Conservation (phyloP, 1,140 invertebrate genomes). For the Drosophila melanica region DNA sequence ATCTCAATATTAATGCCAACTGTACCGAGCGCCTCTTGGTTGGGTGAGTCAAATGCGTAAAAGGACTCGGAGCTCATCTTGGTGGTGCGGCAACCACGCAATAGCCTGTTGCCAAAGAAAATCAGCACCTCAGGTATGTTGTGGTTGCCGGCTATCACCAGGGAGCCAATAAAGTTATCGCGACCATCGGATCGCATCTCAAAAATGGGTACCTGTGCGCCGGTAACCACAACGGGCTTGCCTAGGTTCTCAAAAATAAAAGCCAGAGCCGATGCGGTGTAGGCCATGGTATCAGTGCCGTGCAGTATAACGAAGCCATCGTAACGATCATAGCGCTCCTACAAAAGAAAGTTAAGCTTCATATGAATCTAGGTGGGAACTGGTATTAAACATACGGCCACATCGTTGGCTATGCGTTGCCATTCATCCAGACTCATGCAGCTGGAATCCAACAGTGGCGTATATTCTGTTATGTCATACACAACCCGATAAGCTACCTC, state of each 20-base stretch:
- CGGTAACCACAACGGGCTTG: conserved; percentile 97
- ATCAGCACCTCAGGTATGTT: conserved; percentile 96
- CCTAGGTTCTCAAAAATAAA: conserved; percentile 98
- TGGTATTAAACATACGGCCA: conserved; percentile 87
- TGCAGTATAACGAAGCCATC: conserved; percentile 98
- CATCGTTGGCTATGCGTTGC: conserved; percentile 93
- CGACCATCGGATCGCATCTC: conserved; percentile 94
- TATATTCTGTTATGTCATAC: conserved; percentile 94
- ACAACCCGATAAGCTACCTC: conserved; percentile 85
- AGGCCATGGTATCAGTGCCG: conserved; percentile 98
- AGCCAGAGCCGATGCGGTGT: conserved; percentile 96
- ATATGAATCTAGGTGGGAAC: not conserved
- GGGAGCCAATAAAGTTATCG: conserved; percentile 95
- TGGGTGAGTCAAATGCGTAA: conserved; percentile 95
- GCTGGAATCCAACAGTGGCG: conserved; percentile 94
- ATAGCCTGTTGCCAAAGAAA: conserved; percentile 94
- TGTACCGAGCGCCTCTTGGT: conserved; percentile 90
- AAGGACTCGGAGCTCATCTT: conserved; percentile 93
- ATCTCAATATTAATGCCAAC: conserved; percentile 91
- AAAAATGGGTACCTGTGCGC: conserved; percentile 94
- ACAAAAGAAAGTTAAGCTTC: conserved; percentile 47
- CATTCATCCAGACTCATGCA: conserved; percentile 96
- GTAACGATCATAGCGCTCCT: conserved; percentile 91
- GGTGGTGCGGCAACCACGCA: conserved; percentile 93
- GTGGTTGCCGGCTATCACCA: conserved; percentile 95